Base-by-base conservation (phyloP, 2,888 invertebrate genomes). In the Aradus depressus region DNA sequence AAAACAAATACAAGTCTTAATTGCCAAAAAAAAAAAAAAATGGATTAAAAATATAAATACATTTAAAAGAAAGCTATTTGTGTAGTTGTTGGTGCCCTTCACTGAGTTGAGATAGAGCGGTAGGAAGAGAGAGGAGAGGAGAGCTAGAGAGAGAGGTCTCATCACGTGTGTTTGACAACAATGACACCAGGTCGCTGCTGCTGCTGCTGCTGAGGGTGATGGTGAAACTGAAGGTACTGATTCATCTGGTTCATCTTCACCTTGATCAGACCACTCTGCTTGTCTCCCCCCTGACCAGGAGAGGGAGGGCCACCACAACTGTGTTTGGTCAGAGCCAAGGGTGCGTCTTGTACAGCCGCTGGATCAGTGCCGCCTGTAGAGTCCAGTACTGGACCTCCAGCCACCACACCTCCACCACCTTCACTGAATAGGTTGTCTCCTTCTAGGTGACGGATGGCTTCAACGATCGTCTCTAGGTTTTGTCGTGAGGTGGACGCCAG, bases 381-480 rank as follows among this genome's bases (percentile, higher is more conserved):
- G 18, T 25, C 39, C 8, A 23, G 39, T n/a, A n/a, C n/a, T n/a
- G n/a, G n/a, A n/a, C 14, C 18, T 18, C 32, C 42, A 16, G 35
- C 45, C 21, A 51, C 54, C 25, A 50, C 50, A 10, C 47, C 48
- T 23, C 51, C 54, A 12, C 31, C 48, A 10, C 16, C 19, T 16
- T 90, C 90, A 58, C 82, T 79, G 70, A 93, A 92, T 65, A 92
- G 72, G 68, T 91, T 90, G 67, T 93, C 95, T 34, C 96, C 96
- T 68, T 98, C 97, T 60, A 98, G 72, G 67, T 97, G 96, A 32
- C 95, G 81, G 64, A 98, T 97, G 50, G 98, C 98, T 69, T 97
- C 96, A 32, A 97, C 93, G 60, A 98, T 96, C 12, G 96, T 96
- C 70, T 97, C 95, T 62, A 98, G 75, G 69, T 95, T 96, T 68